These are phyloP conservation scores for Gymnothorax reevesii DNA, from an alignment of 2,797 vertebrate species.

Conservation along the genomic window DNA sequence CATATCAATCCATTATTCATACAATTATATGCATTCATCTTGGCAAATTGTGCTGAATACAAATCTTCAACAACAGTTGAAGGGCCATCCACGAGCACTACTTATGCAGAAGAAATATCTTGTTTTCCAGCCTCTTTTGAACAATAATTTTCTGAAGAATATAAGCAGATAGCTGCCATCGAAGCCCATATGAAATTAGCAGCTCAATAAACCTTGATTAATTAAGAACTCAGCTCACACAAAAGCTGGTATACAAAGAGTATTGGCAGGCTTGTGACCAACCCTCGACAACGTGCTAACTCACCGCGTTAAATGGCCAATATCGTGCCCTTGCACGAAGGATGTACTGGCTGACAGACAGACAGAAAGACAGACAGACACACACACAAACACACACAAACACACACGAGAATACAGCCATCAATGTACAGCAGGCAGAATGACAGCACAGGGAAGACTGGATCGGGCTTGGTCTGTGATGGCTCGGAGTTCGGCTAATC, in stretches of 20 bases:
- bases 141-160: background rate
- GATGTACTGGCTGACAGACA: background rate
- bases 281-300: conserved; percentile 15
- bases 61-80: background rate
- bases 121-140: background rate
- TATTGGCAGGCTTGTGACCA: background rate
- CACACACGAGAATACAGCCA: background rate
- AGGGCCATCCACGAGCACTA: background rate
- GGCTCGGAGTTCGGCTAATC: conserved; percentile 35
- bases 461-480: conserved; percentile 14
- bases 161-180: background rate
- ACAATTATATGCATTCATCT: conserved; percentile 8
- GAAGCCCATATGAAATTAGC: background rate
- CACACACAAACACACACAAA: background rate
- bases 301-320: conserved; percentile 5
- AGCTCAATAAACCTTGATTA: conserved; percentile 12
- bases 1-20: background rate
- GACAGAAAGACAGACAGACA: too few species aligned
- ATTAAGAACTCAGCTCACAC: background rate
- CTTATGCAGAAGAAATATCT: background rate
- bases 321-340: background rate
- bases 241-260: background rate
- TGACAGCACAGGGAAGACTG: background rate
- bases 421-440: background rate
- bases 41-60: background rate